Conservation (phyloP, 2,888 invertebrate species). For the Cephus rjabovi region DNA sequence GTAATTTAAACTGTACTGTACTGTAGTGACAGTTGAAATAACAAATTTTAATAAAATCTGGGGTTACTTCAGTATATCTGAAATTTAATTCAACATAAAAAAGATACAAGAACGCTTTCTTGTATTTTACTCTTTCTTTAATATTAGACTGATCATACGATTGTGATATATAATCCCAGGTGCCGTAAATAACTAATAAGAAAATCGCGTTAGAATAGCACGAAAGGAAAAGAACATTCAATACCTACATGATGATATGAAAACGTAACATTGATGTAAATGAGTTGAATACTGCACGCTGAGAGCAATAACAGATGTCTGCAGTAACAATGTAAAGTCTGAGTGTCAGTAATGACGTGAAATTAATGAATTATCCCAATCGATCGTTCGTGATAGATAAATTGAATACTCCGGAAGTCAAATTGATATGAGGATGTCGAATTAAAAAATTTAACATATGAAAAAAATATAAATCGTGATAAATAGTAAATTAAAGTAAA, state of each 20-base stretch:
- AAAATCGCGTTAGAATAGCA: neutral
- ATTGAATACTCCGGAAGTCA: neutral
- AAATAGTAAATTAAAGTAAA: neutral
- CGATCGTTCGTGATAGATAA: neutral
- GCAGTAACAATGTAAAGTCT: neutral
- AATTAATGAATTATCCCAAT: neutral
- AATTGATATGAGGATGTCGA: neutral
- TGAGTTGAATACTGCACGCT: neutral
- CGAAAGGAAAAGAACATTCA: neutral
- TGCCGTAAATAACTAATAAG: neutral
- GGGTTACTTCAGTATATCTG: neutral
- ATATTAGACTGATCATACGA: neutral
- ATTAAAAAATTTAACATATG: neutral
- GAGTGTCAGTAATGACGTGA: neutral
- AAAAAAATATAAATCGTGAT: too few relatives aligned
- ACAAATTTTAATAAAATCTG: neutral
- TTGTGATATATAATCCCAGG: neutral
- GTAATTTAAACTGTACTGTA: neutral
- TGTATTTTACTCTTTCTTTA: neutral
- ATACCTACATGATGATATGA: neutral
- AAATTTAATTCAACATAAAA: neutral
- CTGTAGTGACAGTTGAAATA: neutral
- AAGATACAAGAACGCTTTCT: neutral
- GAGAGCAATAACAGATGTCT: neutral
- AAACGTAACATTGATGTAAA: neutral